phyloP scores from a whole-genome alignment of 2,113 vertebrate species.

The Capreolus pygargus region DNA sequence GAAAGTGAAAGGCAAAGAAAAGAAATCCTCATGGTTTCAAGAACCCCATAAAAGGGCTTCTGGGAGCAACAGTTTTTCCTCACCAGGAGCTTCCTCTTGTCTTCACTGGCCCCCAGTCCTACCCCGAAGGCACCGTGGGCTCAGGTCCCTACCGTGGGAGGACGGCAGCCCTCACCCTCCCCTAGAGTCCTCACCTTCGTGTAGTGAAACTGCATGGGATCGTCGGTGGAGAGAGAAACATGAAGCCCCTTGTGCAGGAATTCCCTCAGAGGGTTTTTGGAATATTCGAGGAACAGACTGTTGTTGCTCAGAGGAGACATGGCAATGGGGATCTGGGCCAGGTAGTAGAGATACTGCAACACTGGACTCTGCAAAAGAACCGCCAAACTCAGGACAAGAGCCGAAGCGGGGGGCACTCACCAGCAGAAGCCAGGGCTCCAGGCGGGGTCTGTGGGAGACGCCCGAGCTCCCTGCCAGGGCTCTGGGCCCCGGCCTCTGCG shows the following conservation, averaged over 20 bases:
- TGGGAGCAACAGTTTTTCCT: not conserved
- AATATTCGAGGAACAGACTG: conserved; percentile 96
- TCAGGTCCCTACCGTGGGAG: not conserved
- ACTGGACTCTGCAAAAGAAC: conserved; percentile 93
- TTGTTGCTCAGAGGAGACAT: conserved; percentile 99
- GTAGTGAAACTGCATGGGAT: conserved; percentile 99
- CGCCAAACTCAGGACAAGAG: not conserved
- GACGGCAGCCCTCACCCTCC: conserved; percentile 83
- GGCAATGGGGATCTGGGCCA: conserved; percentile 96
- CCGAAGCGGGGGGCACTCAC: not conserved
- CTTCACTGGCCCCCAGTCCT: not conserved
- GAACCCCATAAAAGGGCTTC: not conserved
- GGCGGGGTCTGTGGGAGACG: not conserved
- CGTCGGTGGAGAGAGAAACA: conserved; percentile 96
- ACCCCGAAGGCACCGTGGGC: not conserved
- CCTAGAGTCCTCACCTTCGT: conserved; percentile 89
- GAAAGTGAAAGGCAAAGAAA: not conserved
- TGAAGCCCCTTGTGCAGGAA: conserved; percentile 97
- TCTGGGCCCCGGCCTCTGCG: not conserved
- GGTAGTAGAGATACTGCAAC: conserved; percentile 97
- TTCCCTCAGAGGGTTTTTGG: conserved; percentile 95
- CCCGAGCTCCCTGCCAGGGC: not conserved
- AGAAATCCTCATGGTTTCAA: not conserved
- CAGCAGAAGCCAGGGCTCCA: conserved; percentile 9
- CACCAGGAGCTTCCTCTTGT: not conserved